Conservation (phyloP, 1,140 invertebrate genomes). For the honey bee (Apis mellifera) region DNA sequence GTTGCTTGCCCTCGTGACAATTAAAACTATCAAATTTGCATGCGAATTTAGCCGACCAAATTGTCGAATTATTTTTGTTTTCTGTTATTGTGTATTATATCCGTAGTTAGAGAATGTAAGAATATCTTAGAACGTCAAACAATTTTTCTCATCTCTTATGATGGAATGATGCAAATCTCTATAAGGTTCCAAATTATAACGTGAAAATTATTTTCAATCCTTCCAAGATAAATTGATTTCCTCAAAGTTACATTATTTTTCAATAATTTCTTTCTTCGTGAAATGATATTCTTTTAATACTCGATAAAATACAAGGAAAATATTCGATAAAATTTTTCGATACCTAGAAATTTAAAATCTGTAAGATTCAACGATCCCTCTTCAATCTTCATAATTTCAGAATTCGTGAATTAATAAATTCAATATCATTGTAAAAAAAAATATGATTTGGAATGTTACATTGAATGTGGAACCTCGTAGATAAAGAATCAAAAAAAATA, state of each 20-base stretch:
- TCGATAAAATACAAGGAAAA: too few relatives aligned
- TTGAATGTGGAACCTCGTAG: conserved; percentile 34
- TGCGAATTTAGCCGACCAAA: conserved; percentile 36
- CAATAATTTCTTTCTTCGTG: too few relatives aligned
- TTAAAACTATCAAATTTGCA: conserved; percentile 58
- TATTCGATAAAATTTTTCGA: too few relatives aligned
- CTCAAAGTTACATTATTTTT: not conserved
- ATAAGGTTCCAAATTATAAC: conserved; percentile 35
- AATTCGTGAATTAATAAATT: too few relatives aligned
- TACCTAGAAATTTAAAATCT: too few relatives aligned
- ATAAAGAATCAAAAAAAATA: conserved; percentile 29
- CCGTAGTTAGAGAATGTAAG: conserved; percentile 16
- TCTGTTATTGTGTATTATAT: conserved; percentile 12
- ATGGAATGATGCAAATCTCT: conserved; percentile 40
- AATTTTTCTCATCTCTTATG: conserved; percentile 17
- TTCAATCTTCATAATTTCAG: too few relatives aligned
- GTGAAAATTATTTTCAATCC: not conserved
- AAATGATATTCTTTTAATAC: too few relatives aligned
- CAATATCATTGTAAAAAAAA: too few relatives aligned
- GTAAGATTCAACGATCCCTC: too few relatives aligned
- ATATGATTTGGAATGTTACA: not conserved
- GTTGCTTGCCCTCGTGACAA: conserved; percentile 55
- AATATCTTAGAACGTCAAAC: conserved; percentile 2
- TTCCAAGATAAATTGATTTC: too few relatives aligned
- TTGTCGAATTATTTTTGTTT: not conserved